phyloP scores from a whole-genome alignment of 2,888 invertebrate genomes.

The Chelonus formosanus region DNA sequence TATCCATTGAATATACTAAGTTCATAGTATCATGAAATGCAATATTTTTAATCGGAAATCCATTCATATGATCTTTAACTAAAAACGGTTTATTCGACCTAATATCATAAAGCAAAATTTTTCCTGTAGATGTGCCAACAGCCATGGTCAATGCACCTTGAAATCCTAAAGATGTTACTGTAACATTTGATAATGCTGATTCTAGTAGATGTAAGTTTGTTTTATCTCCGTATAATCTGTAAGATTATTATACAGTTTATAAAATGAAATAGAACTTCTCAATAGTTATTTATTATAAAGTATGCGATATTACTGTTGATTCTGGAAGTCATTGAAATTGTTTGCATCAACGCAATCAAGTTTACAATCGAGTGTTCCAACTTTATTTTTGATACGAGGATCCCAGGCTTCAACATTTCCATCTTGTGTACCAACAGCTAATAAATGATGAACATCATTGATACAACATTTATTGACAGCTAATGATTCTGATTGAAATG shows the following conservation, averaged over 20 bases:
- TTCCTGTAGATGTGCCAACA: slow-evolving; percentile 94
- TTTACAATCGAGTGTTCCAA: slow-evolving; percentile 87
- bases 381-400: slow-evolving; percentile 80
- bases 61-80: slow-evolving; percentile 95
- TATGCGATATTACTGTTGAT: no score
- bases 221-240: no score
- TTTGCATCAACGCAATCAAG: slow-evolving; percentile 66
- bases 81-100: slow-evolving; percentile 87
- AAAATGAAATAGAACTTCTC: no score
- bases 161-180: slow-evolving; percentile 81
- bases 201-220: no score
- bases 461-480: slow-evolving; percentile 85
- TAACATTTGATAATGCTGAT: no score
- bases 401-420: slow-evolving; percentile 98
- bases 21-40: slow-evolving; percentile 84
- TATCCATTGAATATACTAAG: slow-evolving; percentile 89
- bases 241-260: no score
- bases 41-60: slow-evolving; percentile 87
- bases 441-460: slow-evolving; percentile 87
- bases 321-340: no score
- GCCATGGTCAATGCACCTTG: slow-evolving; percentile 81
- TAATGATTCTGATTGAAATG: slow-evolving; percentile 78
- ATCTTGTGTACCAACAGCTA: slow-evolving; percentile 87
- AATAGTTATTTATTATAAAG: no score
- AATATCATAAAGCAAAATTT: slow-evolving; percentile 93